Conservation (phyloP, 2,113 vertebrate genomes). For the Ibidorhyncha struthersii region DNA sequence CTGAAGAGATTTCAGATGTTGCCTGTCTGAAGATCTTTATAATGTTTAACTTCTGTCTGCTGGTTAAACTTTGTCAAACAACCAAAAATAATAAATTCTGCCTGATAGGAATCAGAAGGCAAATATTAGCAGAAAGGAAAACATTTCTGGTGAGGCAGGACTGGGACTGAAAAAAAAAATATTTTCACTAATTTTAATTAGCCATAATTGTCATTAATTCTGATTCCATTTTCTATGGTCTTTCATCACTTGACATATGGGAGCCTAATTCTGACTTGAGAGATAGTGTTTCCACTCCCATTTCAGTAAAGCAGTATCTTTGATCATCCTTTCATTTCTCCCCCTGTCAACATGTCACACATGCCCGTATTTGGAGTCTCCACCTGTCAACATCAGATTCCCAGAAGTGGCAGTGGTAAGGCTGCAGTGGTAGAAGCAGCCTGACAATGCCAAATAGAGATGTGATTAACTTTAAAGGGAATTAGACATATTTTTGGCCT, state of each 20-base stretch:
- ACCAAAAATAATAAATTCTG: neutral
- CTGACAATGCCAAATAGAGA: neutral
- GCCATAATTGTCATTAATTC: neutral
- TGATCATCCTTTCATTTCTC: conserved; percentile 35
- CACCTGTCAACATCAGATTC: conserved; percentile 45
- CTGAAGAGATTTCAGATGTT: neutral
- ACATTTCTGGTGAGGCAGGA: neutral
- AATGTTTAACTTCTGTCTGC: neutral
- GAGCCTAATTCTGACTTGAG: conserved; percentile 51
- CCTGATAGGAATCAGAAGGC: neutral
- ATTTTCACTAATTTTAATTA: neutral
- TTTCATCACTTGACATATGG: conserved; percentile 30
- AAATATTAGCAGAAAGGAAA: conserved; percentile 4
- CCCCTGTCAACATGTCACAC: neutral
- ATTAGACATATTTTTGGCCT: neutral
- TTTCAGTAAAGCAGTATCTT: conserved; percentile 23
- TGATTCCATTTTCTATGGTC: neutral
- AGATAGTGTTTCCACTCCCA: conserved; percentile 37
- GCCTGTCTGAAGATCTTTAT: conserved; percentile 1
- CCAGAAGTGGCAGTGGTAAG: neutral
- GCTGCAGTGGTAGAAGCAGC: neutral
- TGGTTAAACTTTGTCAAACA: neutral
- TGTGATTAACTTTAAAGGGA: neutral
- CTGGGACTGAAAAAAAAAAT: neutral
- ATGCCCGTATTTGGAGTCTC: neutral